Evolutionary conservation across 2,888 invertebrate genomes (phyloP), one percentile per base, ranked within the genome.

Genomic region (Diloba caeruleocephala): DNA sequence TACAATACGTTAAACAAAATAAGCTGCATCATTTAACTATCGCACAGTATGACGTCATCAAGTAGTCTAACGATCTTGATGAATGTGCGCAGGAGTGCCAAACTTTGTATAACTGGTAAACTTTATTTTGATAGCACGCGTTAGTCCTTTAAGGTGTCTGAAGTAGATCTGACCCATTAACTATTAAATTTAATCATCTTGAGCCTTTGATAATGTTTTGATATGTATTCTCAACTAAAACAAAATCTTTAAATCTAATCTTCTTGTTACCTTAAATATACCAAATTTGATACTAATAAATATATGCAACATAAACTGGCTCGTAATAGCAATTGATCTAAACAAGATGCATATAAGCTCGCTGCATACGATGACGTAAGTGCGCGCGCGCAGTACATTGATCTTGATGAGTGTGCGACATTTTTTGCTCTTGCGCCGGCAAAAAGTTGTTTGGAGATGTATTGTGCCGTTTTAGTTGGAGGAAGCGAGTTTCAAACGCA

Each of bases 361-460:
- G 28, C 25, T 66, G 67, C 61, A 65, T 12, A 14, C 45, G 49
- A 13, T 68, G 68, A 68, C 68, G 71, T 49, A 53, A 68, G 29
- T 36, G 28, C 44, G 33, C 37, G 14, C 23, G 43, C 48, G 45
- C 55, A 70, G 68, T 70, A 57, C 68, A 57, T 55, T 68, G 68
- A 65, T 68, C 68, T 70, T 69, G 46, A 54, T 50, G 45, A 48
- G 44, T 55, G 42, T 36, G 54, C 37, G 54, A 56, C 56, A 60
- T 36, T 52, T 52, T 46, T 59, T 62, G 53, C 52, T 44, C 38
- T 23, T 51, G 34, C 38, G 48, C 60, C 51, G 7, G 51, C 31
- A 44, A 43, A 37, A 54, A 13, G 12, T 44, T 13, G 1, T 33
- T 33, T 34, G 32, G 29, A 23, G 15, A 3, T 15, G 1, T 61